Conservation (phyloP, 2,113 vertebrate species). For the Tapirus terrestris region DNA sequence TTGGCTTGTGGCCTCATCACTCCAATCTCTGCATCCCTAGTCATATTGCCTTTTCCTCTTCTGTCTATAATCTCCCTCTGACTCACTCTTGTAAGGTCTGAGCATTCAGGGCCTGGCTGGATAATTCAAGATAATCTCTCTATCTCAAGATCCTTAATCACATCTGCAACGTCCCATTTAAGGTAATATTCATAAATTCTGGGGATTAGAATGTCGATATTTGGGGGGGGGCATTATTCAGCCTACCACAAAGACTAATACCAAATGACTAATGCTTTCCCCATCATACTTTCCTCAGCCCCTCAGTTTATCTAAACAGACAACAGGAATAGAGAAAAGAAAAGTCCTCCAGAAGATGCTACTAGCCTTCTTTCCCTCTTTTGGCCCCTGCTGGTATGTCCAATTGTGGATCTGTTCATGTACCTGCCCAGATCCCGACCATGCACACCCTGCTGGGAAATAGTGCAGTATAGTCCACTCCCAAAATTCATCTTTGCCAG, state of each 20-base stretch:
- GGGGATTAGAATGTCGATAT: not conserved
- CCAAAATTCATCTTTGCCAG: slow-evolving; percentile 51
- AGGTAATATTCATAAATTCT: not conserved
- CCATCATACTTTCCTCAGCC: not conserved
- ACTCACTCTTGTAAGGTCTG: not conserved
- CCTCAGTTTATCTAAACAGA: slow-evolving; percentile 27
- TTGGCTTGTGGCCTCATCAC: not conserved
- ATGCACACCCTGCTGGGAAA: not conserved
- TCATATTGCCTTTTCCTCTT: not conserved
- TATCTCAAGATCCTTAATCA: not conserved
- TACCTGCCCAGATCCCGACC: slow-evolving; percentile 11
- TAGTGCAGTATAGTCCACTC: slow-evolving; percentile 38
- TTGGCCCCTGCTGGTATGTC: not conserved
- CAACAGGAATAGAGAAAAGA: slow-evolving; percentile 6
- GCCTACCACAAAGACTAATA: not conserved
- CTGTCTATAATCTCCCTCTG: not conserved
- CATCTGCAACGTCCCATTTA: not conserved
- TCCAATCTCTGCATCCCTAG: not conserved
- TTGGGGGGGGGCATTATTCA: not conserved
- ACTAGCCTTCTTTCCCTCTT: slow-evolving; percentile 5
- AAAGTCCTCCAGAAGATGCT: slow-evolving; percentile 26
- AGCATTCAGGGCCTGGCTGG: not conserved
- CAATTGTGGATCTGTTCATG: not conserved
- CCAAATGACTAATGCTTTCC: slow-evolving; percentile 29
- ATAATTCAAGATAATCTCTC: slow-evolving; percentile 36